Base-by-base conservation (phyloP, 2,113 vertebrate genomes). In the Prinia subflava region DNA sequence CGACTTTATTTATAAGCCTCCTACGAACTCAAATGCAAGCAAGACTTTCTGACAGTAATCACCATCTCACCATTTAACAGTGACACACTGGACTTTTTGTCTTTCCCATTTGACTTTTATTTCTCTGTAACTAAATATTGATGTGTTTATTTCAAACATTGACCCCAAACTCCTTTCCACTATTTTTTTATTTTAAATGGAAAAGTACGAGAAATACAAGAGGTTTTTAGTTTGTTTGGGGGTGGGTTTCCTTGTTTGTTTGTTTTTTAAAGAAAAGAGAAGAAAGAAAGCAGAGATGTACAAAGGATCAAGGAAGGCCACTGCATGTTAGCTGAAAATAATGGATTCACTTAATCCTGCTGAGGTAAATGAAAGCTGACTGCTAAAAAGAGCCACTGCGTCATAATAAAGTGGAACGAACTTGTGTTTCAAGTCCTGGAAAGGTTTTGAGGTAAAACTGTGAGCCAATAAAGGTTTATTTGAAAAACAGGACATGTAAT, bases 321-420 rank as follows among this genome's bases (percentile, higher is more conserved):
- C 44, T 83, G 49, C 79, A 30, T 74, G 24, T 92, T 83, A 81
- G 41, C 67, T 92, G 59, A 92, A 91, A 88, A 69, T 87, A 85
- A 94, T 52, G 37, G 50, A 85, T 92, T 90, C 78, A 50, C 67
- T 76, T 95, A 89, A 92, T 87, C 74, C 84, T 82, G 39, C 63
- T 89, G 59, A 91, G 67, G 65, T 71, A 95, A 92, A 89, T 92
- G 78, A 87, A 94, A 80, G 24, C 37, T 81, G 82, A 83, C 78
- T 92, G 37, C 65, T 94, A 59, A 96, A 91, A 37, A 79, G n/a
- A 94, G 64, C 14, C 75, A 31, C 27, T 65, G 30, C 4, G 0
- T 63, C 65, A 80, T 57, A 91, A 93, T 39, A 91, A 84, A 68
- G 41, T 71, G 91, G 84, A 94, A 89, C 55, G 39, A 90, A 78